Percentiles rank a stretch among this genome's conserved stretches.
Conservation (phyloP, 1,140 invertebrate species). For the Drosophila willistoni region DNA sequence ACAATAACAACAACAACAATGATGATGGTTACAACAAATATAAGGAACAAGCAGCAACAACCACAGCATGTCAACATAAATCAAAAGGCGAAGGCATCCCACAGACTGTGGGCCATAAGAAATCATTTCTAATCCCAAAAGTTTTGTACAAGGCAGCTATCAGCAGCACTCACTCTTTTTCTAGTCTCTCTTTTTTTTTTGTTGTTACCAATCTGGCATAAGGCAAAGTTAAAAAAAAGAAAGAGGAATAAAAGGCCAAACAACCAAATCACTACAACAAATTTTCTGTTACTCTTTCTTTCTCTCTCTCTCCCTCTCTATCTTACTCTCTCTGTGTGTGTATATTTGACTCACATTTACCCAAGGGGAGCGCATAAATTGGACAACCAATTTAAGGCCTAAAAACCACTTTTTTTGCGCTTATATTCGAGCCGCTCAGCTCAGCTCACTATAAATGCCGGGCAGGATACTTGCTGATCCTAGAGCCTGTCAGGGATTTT, state of each 20-base stretch:
- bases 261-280: slow-evolving; percentile 49
- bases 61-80: slow-evolving; percentile 81
- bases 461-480: slow-evolving; percentile 45
- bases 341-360: slow-evolving; percentile 16
- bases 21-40: slow-evolving; percentile 27
- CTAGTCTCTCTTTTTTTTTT: slow-evolving; percentile 21
- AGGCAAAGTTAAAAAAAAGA: slow-evolving; percentile 13
- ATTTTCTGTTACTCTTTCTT: slow-evolving; percentile 31
- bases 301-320: neutral
- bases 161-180: slow-evolving; percentile 44
- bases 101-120: slow-evolving; percentile 61
- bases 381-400: slow-evolving; percentile 80
- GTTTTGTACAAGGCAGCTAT: slow-evolving; percentile 66
- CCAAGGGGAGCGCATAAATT: slow-evolving; percentile 70
- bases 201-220: slow-evolving; percentile 55
- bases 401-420: slow-evolving; percentile 75
- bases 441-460: slow-evolving; percentile 59
- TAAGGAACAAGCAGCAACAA: slow-evolving; percentile 33
- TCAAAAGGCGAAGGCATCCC: slow-evolving; percentile 66
- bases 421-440: slow-evolving; percentile 71
- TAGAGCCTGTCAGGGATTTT: slow-evolving; percentile 11
- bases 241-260: slow-evolving; percentile 1
- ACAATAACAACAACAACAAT: slow-evolving; percentile 48
- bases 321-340: neutral
- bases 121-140: slow-evolving; percentile 80